phyloP scores from a whole-genome alignment of 2,888 invertebrate species.

The Drosophila monieri region DNA sequence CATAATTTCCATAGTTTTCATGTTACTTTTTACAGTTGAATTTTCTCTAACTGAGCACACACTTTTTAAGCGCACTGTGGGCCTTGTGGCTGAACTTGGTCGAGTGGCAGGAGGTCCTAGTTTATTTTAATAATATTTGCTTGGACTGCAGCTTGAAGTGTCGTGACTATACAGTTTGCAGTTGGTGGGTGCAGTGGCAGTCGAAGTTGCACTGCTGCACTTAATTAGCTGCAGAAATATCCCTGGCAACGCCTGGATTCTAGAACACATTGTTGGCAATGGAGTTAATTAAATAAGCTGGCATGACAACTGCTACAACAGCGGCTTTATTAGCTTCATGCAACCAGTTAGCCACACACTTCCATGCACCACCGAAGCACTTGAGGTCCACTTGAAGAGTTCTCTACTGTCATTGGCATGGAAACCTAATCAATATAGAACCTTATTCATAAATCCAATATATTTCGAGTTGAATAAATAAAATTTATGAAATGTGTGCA shows the following conservation, averaged over 20 bases:
- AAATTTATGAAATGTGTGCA: not conserved
- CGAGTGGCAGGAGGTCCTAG: constrained; percentile 13
- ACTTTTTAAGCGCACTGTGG: constrained; percentile 31
- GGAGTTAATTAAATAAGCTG: constrained; percentile 70
- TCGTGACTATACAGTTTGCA: constrained; percentile 57
- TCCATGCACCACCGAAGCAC: not conserved
- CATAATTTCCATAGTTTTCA: not conserved
- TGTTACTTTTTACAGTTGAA: constrained; percentile 21
- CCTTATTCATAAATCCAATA: too few species aligned
- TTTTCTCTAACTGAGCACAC: constrained; percentile 16
- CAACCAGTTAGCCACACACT: constrained; percentile 5
- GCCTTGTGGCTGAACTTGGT: constrained; percentile 21
- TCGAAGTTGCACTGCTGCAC: constrained; percentile 51
- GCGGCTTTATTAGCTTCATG: constrained; percentile 28
- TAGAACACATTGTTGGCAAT: constrained; percentile 45
- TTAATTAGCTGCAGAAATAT: constrained; percentile 71
- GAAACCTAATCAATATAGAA: not conserved
- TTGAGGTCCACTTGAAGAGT: not conserved
- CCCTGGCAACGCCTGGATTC: constrained; percentile 12
- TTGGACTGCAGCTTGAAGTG: constrained; percentile 53
- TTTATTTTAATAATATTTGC: constrained; percentile 67
- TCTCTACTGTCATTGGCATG: not conserved
- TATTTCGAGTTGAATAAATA: not conserved
- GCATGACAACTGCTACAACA: constrained; percentile 60
- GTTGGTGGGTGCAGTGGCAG: constrained; percentile 47